These are phyloP conservation scores for Pomatostomus ruficeps DNA, from an alignment of 2,113 vertebrate genomes.

Conservation along the genomic window DNA sequence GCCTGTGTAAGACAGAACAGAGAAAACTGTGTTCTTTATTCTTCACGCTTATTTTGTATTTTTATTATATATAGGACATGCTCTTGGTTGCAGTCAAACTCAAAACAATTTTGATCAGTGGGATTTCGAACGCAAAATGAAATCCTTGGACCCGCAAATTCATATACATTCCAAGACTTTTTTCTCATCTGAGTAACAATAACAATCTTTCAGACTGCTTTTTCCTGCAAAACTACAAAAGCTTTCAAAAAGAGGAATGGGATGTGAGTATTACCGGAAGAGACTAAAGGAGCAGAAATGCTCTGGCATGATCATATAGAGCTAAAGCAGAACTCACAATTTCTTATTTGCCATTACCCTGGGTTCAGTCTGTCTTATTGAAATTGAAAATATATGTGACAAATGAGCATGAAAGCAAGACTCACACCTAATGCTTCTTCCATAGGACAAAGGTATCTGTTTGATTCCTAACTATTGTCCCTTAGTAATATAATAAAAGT, in stretches of 20 bases:
- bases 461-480: neutral
- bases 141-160: neutral
- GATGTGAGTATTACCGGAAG: neutral
- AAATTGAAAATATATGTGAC: neutral
- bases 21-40: neutral
- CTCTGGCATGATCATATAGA: neutral
- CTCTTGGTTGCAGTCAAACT: neutral
- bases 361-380: neutral
- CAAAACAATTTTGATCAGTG: neutral
- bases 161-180: neutral
- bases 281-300: neutral
- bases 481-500: neutral
- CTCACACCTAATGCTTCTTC: neutral
- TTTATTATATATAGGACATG: neutral
- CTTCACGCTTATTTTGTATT: neutral
- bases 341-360: neutral
- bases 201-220: neutral
- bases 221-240: neutral
- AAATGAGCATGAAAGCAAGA: neutral
- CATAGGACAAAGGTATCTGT: neutral
- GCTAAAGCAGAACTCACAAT: neutral
- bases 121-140: neutral
- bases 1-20: slow-evolving; percentile 68
- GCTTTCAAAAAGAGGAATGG: neutral
- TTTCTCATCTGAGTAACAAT: neutral